Percentiles rank a stretch among this genome's conserved stretches.
Conservation (phyloP, 2,113 vertebrate species). For the Silurus asotus region DNA sequence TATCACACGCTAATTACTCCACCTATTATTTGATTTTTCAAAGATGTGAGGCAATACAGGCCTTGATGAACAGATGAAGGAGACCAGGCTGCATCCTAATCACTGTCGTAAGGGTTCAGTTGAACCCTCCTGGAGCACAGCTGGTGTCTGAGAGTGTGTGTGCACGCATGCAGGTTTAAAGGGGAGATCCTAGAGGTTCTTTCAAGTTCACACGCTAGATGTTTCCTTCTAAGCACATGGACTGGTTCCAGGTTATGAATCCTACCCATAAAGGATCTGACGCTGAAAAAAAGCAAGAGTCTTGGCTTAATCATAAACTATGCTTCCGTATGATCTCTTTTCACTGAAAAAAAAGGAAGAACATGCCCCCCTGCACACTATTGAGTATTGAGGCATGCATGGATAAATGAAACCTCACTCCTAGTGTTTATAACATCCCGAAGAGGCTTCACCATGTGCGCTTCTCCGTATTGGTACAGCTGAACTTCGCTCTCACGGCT, state of each 20-base stretch:
- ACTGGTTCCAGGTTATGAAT: slow-evolving; percentile 23
- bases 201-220: slow-evolving; percentile 40
- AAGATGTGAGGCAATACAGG: slow-evolving; percentile 55
- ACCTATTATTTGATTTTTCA: slow-evolving; percentile 53
- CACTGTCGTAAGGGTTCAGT: slow-evolving; percentile 67
- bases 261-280: neutral
- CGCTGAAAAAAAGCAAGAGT: neutral
- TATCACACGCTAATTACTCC: slow-evolving; percentile 4
- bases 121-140: slow-evolving; percentile 67
- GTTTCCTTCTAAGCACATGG: slow-evolving; percentile 53
- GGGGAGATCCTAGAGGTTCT: slow-evolving; percentile 21
- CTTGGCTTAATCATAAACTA: neutral
- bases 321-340: neutral
- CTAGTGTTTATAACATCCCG: neutral
- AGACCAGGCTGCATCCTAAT: slow-evolving; percentile 59
- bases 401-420: neutral
- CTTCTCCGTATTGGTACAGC: neutral
- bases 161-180: slow-evolving; percentile 47
- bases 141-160: slow-evolving; percentile 62
- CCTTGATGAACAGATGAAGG: slow-evolving; percentile 59
- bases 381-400: neutral
- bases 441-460: neutral
- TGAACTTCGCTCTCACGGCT: neutral
- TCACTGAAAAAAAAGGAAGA: neutral
- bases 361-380: neutral